Evolutionary conservation across 2,797 vertebrate species (phyloP).

Genomic region (Falco concolor): DNA sequence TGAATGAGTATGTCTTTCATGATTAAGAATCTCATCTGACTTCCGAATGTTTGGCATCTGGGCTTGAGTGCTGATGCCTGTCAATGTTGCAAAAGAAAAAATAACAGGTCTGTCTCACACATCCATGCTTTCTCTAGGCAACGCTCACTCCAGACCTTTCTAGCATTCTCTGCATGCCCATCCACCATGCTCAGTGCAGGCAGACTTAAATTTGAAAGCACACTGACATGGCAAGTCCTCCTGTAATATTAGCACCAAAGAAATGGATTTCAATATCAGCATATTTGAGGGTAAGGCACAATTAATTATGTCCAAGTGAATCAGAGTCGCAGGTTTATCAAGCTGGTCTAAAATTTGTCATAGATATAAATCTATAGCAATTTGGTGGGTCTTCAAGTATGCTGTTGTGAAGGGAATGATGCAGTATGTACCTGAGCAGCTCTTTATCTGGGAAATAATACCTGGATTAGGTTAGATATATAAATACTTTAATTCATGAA

Average conservation of each 20-base stretch:
- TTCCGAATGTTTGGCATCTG: neutral
- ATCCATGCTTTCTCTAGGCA: neutral
- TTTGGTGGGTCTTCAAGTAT: neutral
- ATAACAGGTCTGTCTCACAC: neutral
- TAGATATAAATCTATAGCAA: neutral
- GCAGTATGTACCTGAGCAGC: neutral
- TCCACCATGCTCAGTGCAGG: neutral
- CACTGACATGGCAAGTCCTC: neutral
- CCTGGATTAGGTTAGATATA: neutral
- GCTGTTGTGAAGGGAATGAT: neutral
- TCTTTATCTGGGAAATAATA: neutral
- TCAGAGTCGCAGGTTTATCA: neutral
- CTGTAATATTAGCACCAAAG: neutral
- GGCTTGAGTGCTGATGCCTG: neutral
- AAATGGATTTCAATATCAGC: neutral
- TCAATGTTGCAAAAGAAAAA: neutral
- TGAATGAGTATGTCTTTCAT: neutral
- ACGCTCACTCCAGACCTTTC: neutral
- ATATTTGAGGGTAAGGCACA: neutral
- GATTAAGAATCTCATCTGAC: neutral
- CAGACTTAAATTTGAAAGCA: neutral
- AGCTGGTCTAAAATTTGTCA: neutral
- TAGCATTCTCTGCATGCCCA: neutral
- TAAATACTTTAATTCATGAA: neutral
- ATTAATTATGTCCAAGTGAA: conserved; percentile 33